phyloP scores from a whole-genome alignment of 1,140 invertebrate genomes.

The Lethrus apterus region DNA sequence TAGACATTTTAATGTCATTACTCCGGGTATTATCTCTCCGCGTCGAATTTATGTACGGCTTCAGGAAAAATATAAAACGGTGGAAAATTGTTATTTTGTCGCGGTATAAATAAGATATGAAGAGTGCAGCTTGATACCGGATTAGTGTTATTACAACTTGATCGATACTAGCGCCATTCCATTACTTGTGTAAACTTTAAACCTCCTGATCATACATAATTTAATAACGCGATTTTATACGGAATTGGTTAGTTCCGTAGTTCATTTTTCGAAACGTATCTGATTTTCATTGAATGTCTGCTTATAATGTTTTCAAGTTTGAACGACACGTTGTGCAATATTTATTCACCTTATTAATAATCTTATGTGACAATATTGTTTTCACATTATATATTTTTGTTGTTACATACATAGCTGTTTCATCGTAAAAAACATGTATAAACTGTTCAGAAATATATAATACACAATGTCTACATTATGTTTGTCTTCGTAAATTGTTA shows the following conservation, averaged over 20 bases:
- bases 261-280: not conserved
- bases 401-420: no score
- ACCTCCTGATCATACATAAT: slow-evolving; percentile 27
- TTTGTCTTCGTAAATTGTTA: no score
- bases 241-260: not conserved
- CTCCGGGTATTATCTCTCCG: no score
- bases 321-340: no score
- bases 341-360: no score
- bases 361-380: no score
- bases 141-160: slow-evolving; percentile 30
- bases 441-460: no score
- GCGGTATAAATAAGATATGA: slow-evolving; percentile 28
- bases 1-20: no score
- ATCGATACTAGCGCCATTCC: slow-evolving; percentile 27
- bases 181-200: slow-evolving; percentile 32
- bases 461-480: no score
- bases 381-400: no score
- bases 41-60: not conserved
- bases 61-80: slow-evolving; percentile 8
- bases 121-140: slow-evolving; percentile 19
- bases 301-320: no score
- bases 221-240: slow-evolving; percentile 18
- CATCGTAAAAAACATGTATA: no score
- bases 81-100: slow-evolving; percentile 29
- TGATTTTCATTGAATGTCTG: not conserved